Evolutionary conservation across 2,797 vertebrate species (phyloP).

Genomic region (Chanos chanos): DNA sequence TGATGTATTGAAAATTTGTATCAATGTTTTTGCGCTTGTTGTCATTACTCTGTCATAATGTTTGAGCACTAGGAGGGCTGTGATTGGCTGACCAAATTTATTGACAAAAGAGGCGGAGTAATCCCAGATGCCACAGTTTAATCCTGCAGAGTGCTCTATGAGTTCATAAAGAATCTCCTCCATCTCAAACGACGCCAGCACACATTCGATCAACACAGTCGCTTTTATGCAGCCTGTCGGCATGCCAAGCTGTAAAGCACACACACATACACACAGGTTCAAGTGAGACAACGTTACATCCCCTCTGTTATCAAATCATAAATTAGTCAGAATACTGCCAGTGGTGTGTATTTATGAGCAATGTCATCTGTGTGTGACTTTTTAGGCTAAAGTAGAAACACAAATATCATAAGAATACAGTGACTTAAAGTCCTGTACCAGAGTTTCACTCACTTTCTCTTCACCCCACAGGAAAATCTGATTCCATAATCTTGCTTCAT

Average conservation of each 20-base stretch:
- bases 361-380: no score
- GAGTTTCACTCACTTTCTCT: constrained; percentile 63
- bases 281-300: no score
- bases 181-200: constrained; percentile 80
- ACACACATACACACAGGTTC: constrained; percentile 22
- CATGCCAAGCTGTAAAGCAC: constrained; percentile 63
- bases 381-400: no score
- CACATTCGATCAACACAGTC: constrained; percentile 75
- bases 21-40: neutral
- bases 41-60: no score
- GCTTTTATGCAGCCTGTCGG: constrained; percentile 74
- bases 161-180: constrained; percentile 80
- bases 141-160: constrained; percentile 73
- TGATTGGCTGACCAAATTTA: constrained; percentile 71
- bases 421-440: no score
- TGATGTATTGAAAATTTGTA: no score
- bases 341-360: no score
- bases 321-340: no score
- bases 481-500: constrained; percentile 80
- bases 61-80: no score
- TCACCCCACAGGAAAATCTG: constrained; percentile 79
- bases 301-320: no score
- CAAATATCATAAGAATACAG: no score
- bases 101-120: constrained; percentile 80
- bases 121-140: constrained; percentile 85